These are phyloP conservation scores for Priocnemis perturbator DNA, from an alignment of 2,888 invertebrate species.

Conservation along the genomic window DNA sequence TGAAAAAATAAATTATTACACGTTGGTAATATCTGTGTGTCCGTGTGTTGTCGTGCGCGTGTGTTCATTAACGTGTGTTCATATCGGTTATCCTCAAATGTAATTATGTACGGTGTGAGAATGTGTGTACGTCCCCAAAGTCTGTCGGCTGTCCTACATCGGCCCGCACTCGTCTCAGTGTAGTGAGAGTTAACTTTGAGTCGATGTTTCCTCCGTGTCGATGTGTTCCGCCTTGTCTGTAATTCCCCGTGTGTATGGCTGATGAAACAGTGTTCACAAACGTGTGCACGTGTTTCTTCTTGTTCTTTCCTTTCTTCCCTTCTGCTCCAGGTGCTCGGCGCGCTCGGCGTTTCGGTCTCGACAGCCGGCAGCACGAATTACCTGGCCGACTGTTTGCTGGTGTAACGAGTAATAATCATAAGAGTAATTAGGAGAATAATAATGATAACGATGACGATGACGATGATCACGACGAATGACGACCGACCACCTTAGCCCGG, in stretches of 20 bases:
- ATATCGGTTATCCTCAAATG: slow-evolving; percentile 1
- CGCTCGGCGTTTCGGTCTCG: too few relatives aligned
- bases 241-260: not conserved
- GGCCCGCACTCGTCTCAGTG: too few relatives aligned
- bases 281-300: too few relatives aligned
- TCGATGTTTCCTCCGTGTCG: not conserved
- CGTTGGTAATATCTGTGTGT: slow-evolving; percentile 68
- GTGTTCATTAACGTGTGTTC: slow-evolving; percentile 27
- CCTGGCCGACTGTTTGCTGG: not conserved
- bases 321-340: too few relatives aligned
- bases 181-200: too few relatives aligned
- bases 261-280: slow-evolving; percentile 4
- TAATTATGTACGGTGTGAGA: not conserved
- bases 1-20: slow-evolving; percentile 76
- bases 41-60: slow-evolving; percentile 32
- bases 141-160: slow-evolving; percentile 3
- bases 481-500: slow-evolving; percentile 9
- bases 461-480: too few relatives aligned
- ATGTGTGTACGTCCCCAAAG: slow-evolving; percentile 10
- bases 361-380: not conserved
- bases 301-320: too few relatives aligned
- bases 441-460: too few relatives aligned
- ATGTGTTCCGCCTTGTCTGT: not conserved
- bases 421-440: not conserved
- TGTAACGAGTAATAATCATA: not conserved